phyloP scores from a whole-genome alignment of 2,888 invertebrate genomes.

The Synanthedon formicaeformis region DNA sequence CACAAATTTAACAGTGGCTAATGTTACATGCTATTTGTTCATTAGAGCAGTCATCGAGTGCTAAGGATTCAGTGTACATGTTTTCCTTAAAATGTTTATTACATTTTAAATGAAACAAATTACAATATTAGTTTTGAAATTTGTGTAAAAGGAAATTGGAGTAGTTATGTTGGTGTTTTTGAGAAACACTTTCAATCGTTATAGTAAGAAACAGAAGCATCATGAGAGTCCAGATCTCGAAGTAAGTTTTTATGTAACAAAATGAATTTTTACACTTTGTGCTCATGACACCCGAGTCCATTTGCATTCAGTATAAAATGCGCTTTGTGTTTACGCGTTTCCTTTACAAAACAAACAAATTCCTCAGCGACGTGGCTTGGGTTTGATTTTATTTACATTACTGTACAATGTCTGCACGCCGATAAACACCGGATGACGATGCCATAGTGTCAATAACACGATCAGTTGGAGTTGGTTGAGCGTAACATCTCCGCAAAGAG shows the following conservation, averaged over 20 bases:
- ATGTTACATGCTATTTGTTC: no score
- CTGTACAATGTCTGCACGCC: conserved; percentile 33
- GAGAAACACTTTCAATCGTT: not conserved
- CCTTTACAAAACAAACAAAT: conserved; percentile 48
- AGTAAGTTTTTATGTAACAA: not conserved
- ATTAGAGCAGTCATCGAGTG: no score
- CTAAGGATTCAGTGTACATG: no score
- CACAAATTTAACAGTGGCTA: no score
- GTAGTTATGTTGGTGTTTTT: not conserved
- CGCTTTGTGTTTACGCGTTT: conserved; percentile 21
- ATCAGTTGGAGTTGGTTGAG: not conserved
- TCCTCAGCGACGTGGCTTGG: conserved; percentile 33
- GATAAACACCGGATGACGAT: conserved; percentile 51
- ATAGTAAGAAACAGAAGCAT: not conserved
- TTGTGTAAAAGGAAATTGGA: not conserved
- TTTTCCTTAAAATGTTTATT: no score
- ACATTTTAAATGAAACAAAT: no score
- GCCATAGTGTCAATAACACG: not conserved
- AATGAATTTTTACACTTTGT: not conserved
- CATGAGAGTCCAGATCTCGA: not conserved
- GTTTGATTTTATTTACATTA: conserved; percentile 44
- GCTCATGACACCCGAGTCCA: conserved; percentile 7
- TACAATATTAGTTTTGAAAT: no score
- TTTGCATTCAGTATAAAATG: conserved; percentile 4
- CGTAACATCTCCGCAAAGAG: not conserved